A percentile compares a stretch with the other conserved stretches of the same genome.
phyloP scores from a whole-genome alignment of 2,888 invertebrate species.

The Eupelmus urozonus region DNA sequence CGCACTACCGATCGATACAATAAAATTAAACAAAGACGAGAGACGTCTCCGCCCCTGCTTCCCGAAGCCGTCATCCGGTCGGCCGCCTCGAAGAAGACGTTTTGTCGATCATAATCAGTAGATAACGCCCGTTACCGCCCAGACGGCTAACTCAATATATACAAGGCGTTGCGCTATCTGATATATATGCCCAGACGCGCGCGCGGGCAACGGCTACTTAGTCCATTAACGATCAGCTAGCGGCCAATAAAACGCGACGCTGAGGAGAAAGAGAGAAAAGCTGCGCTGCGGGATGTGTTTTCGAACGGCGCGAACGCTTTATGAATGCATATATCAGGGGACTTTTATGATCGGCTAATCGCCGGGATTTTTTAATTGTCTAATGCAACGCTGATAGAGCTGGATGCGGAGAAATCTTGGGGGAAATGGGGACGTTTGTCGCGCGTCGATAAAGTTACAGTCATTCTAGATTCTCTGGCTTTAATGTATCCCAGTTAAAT shows the following conservation, averaged over 20 bases:
- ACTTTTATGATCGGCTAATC: constrained; percentile 2
- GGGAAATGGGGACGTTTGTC: not conserved
- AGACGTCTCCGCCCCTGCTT: not conserved
- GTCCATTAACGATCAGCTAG: constrained; percentile 21
- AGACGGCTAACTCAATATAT: constrained; percentile 13
- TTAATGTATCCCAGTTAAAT: not conserved
- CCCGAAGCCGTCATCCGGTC: constrained; percentile 22
- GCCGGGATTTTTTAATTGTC: not conserved
- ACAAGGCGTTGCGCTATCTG: not conserved
- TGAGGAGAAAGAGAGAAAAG: not conserved
- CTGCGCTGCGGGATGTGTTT: not conserved
- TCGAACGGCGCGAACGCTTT: not conserved
- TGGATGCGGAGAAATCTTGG: not conserved
- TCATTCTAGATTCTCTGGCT: not conserved
- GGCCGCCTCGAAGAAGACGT: constrained; percentile 19
- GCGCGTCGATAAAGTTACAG: not conserved
- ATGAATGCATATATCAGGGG: not conserved
- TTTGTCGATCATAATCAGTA: constrained; percentile 32
- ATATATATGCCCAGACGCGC: not conserved
- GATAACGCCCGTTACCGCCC: constrained; percentile 21
- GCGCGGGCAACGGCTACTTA: not conserved
- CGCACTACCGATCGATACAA: too few species aligned
- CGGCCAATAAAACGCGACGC: not conserved
- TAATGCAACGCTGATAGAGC: not conserved
- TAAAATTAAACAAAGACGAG: constrained; percentile 6